Evolutionary conservation across 2,113 vertebrate species (phyloP).

Genomic region (Dendrocopos noguchii): DNA sequence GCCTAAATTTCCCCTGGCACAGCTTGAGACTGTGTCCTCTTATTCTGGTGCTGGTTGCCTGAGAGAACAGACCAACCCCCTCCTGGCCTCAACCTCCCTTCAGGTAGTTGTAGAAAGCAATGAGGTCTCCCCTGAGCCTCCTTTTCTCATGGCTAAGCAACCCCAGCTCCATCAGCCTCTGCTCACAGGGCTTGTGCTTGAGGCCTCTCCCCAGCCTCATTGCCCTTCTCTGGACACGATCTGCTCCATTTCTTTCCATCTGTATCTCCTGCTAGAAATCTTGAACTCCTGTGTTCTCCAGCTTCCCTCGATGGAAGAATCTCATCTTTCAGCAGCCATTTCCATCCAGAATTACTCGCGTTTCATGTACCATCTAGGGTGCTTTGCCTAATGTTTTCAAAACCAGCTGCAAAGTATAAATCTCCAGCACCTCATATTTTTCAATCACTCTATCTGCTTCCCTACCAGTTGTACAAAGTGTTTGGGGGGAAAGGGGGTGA

Average conservation of each 20-base stretch:
- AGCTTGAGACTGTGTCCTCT: too few species aligned
- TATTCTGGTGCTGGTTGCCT: too few species aligned
- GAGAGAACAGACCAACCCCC: too few species aligned
- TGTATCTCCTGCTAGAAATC: slow-evolving; percentile 33
- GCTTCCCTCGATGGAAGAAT: slow-evolving; percentile 42
- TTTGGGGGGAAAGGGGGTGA: slow-evolving; percentile 31
- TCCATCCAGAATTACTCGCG: slow-evolving; percentile 42
- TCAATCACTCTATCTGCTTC: slow-evolving; percentile 67
- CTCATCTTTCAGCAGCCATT: slow-evolving; percentile 59
- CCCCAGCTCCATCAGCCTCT: too few species aligned
- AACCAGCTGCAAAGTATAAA: slow-evolving; percentile 69
- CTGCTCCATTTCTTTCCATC: slow-evolving; percentile 1
- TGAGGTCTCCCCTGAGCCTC: too few species aligned
- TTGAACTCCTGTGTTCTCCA: slow-evolving; percentile 32
- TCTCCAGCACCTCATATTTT: slow-evolving; percentile 71
- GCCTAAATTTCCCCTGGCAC: too few species aligned
- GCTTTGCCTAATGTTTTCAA: slow-evolving; percentile 54
- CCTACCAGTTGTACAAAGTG: slow-evolving; percentile 44
- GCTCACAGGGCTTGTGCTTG: too few species aligned
- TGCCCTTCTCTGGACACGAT: neutral
- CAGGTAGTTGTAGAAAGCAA: too few species aligned
- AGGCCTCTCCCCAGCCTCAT: too few species aligned
- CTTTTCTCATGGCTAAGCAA: too few species aligned
- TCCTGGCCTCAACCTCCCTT: too few species aligned
- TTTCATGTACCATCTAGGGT: slow-evolving; percentile 58